phyloP scores from a whole-genome alignment of 2,888 invertebrate genomes.

The Phalangium opilio region DNA sequence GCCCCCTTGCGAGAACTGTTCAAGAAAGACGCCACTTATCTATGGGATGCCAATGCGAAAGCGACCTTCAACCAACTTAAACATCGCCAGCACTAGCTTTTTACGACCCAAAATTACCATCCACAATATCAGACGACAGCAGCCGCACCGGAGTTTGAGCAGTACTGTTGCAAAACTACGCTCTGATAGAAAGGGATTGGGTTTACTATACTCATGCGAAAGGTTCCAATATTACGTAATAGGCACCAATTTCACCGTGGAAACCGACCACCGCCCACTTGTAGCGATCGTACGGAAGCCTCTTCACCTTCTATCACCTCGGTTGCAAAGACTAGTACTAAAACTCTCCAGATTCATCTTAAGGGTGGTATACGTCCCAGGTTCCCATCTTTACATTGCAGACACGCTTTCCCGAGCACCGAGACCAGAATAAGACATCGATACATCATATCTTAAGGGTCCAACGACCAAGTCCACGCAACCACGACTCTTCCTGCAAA shows the following conservation, averaged over 20 bases:
- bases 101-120: slow-evolving; percentile 4
- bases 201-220: neutral
- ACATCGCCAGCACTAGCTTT: slow-evolving; percentile 5
- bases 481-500: neutral
- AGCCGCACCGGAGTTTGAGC: slow-evolving; percentile 4
- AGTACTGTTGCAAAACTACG: slow-evolving; percentile 9
- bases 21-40: neutral
- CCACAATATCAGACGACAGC: slow-evolving; percentile 3
- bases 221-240: too few relatives aligned
- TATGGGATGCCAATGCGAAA: neutral
- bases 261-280: slow-evolving; percentile 31
- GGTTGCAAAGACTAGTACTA: slow-evolving; percentile 27
- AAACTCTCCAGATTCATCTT: slow-evolving; percentile 7
- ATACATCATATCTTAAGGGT: neutral
- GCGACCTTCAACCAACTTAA: slow-evolving; percentile 6
- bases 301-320: slow-evolving; percentile 26
- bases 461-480: neutral
- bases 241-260: slow-evolving; percentile 21
- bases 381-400: slow-evolving; percentile 18
- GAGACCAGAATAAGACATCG: neutral
- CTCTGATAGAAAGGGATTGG: slow-evolving; percentile 11
- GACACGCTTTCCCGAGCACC: slow-evolving; percentile 17
- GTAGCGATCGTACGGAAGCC: slow-evolving; percentile 26
- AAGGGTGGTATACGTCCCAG: slow-evolving; percentile 8
- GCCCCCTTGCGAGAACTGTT: neutral